phyloP scores from a whole-genome alignment of 2,797 vertebrate species.

The Myripristis jacobus region DNA sequence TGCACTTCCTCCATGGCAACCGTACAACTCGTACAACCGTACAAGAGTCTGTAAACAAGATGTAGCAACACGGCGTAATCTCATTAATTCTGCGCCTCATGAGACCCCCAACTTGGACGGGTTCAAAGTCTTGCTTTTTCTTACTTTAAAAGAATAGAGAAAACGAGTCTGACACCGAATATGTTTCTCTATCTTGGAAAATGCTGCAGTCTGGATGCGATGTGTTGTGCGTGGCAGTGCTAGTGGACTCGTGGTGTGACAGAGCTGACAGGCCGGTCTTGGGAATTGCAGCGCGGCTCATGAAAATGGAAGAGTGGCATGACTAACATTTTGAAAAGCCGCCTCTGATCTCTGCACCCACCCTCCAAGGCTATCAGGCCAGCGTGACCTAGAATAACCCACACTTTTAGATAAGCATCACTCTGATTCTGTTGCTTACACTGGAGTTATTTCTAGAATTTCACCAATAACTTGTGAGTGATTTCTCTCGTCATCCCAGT shows the following conservation, averaged over 20 bases:
- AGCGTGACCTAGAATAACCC: conserved; percentile 30
- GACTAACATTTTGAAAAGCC: conserved; percentile 67
- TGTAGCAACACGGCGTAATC: conserved; percentile 33
- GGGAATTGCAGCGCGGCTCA: conserved; percentile 62
- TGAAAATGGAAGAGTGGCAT: conserved; percentile 70
- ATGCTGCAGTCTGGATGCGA: conserved; percentile 32
- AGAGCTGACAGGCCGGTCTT: conserved; percentile 49
- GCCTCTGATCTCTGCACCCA: conserved; percentile 42
- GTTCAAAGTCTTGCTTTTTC: conserved; percentile 49
- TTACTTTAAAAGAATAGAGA: conserved; percentile 2
- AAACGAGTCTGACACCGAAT: conserved; percentile 13
- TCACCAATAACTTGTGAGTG: background rate
- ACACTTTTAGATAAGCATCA: conserved; percentile 20
- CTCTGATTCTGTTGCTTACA: background rate
- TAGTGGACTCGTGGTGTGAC: conserved; percentile 26
- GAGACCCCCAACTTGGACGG: conserved; percentile 27
- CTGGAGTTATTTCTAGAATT: background rate
- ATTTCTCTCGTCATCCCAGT: background rate
- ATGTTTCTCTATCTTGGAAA: background rate
- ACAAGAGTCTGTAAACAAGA: conserved; percentile 45
- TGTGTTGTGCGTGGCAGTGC: conserved; percentile 34
- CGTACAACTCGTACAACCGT: background rate
- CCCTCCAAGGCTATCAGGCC: conserved; percentile 25
- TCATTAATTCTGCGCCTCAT: conserved; percentile 35
- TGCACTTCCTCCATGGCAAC: conserved; percentile 38